Evolutionary conservation across 2,888 invertebrate species (phyloP).

Genomic region (Eupeodes luniger): DNA sequence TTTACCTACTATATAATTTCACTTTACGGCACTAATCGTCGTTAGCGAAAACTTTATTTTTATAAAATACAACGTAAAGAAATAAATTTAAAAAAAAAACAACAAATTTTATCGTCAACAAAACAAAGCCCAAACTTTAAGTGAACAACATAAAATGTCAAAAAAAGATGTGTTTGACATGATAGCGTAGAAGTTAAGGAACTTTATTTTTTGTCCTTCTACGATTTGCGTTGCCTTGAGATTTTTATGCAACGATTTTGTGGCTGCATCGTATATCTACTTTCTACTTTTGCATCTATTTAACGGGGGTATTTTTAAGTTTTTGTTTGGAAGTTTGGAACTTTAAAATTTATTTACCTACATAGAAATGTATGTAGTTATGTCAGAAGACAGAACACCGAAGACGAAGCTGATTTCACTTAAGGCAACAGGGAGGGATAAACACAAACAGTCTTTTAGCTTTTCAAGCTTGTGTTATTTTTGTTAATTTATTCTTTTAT

Average conservation of each 20-base stretch:
- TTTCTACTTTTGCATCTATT: background rate
- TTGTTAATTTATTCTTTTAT: too few relatives aligned
- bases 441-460: too few relatives aligned
- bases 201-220: background rate
- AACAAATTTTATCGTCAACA: conserved; percentile 19
- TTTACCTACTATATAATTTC: conserved; percentile 16
- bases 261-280: conserved; percentile 1
- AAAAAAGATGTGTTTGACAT: conserved; percentile 19
- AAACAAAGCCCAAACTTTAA: conserved; percentile 14
- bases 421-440: too few relatives aligned
- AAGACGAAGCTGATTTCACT: too few relatives aligned
- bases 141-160: conserved; percentile 22
- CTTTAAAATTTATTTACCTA: background rate
- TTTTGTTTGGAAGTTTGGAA: background rate
- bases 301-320: background rate
- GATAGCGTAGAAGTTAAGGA: conserved; percentile 11
- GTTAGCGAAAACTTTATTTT: conserved; percentile 12
- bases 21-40: conserved; percentile 10
- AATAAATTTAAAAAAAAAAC: background rate
- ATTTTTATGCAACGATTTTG: conserved; percentile 6
- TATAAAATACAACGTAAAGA: background rate
- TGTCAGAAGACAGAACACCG: too few relatives aligned
- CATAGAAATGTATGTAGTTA: background rate
- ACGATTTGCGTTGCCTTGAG: background rate
- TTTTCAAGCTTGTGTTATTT: too few relatives aligned